Base-by-base conservation (phyloP, 2,888 invertebrate genomes). In the Spilarctia lutea region DNA sequence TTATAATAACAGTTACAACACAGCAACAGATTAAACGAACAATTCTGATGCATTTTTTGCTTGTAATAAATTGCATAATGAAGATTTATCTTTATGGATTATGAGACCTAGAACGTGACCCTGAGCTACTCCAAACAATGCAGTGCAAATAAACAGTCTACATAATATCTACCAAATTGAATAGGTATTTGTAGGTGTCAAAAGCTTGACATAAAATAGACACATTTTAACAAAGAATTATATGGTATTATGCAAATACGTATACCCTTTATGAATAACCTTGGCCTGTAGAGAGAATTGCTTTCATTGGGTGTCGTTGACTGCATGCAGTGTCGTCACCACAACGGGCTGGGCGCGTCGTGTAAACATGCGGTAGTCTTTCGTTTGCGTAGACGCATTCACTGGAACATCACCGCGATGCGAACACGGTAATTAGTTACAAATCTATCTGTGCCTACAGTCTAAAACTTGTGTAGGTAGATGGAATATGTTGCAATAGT, bases 281-380 rank as follows among this genome's bases (percentile, higher is more conserved):
- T 91, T 91, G 91, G 86, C 90, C 87, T 68, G 81, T 65, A 86
- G 79, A 77, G 80, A 85, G 84, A 87, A 80, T 85, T 85, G 82
- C 87, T 91, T 89, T 91, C 89, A 68, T 86, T 80, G 63, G 73
- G 78, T 78, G 84, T 83, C 86, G 81, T 81, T 83, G 79, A 85
- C 82, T 79, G 76, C 65, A 56, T 71, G 56, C 52, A 60, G 52
- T 70, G 74, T 73, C 79, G 75, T 73, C 77, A 79, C 69, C 70
- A 56, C 72, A 35, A 68, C 66, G 65, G 33, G 33, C 73, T 67
- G 75, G 48, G 33, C 74, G 27, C 56, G 56, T 1, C 56, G 73
- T 81, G 76, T 77, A 75, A 83, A 81, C 65, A 79, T 81, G 75
- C 79, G 74, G 76, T 75, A 78, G 75, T 76, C 75, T 68, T 68